Evolutionary conservation across 2,888 invertebrate species (phyloP).

Genomic region (Athalia rosae): DNA sequence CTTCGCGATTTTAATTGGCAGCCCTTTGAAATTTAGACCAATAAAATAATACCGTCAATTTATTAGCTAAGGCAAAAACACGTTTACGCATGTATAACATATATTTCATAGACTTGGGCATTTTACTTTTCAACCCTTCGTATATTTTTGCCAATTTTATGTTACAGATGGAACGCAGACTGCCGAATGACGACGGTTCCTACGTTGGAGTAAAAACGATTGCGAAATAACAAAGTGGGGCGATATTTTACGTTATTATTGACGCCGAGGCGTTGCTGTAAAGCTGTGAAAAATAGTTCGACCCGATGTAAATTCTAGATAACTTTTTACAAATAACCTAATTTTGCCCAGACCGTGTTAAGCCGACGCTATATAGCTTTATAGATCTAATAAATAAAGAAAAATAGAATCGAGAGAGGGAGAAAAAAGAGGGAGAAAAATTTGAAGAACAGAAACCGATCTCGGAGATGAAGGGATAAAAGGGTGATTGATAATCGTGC

Average conservation of each 20-base stretch:
- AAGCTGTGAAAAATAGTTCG: constrained; percentile 6
- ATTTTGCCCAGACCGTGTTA: constrained; percentile 5
- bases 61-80: too few species aligned
- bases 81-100: too few species aligned
- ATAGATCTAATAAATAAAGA: background rate
- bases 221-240: constrained; percentile 29
- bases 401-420: background rate
- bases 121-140: too few species aligned
- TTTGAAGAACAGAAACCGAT: background rate
- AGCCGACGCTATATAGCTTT: constrained; percentile 2
- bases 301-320: constrained; percentile 22
- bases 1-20: background rate
- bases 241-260: constrained; percentile 14
- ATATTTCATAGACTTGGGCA: too few species aligned
- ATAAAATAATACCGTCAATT: too few species aligned
- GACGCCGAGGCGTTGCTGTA: background rate
- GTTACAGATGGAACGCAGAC: constrained; percentile 23
- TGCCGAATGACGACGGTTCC: background rate
- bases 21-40: too few species aligned
- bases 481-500: constrained; percentile 18
- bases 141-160: constrained; percentile 8
- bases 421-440: background rate
- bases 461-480: background rate
- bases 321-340: constrained; percentile 2
- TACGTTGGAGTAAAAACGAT: constrained; percentile 16